Base-by-base conservation (phyloP, 2,113 vertebrate species). In the Poeciliopsis turrubarensis region DNA sequence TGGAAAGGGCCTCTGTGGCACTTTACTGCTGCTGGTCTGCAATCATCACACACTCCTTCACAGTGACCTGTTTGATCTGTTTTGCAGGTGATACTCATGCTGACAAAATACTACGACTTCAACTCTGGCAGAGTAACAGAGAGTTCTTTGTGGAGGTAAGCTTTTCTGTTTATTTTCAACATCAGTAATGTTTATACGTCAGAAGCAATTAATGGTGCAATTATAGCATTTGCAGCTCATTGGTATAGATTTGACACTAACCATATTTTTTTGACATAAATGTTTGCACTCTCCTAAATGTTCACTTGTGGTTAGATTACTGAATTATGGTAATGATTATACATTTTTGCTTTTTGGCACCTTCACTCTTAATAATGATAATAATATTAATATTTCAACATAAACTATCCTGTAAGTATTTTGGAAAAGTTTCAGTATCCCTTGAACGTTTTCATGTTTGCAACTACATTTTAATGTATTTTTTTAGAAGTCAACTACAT, bases 51-150 rank as follows among this genome's bases (percentile, higher is more conserved):
- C 25, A 8, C 26, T 47, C 44, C 54, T 68, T 51, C 1, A 26
- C 65, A 79, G 44, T 75, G 71, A 86, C 83, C 34, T 80, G 64
- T 89, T 77, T 89, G 61, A 84, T 90, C 30, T 92, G 94, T 91
- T 93, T 94, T 92, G 78, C 81, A 98, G 97, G 97, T 98, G 93
- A 98, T 98, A 92, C 95, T 98, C 89, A 98, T 98, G 95, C 92
- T 98, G 95, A 98, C 97, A 72, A 98, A 98, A 91, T 95, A 96
- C 81, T 98, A 96, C 57, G 97, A 98, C 94, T 97, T 97, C 94
- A 98, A 96, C 94, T 91, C 96, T 77, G 97, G 96, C 88, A 96
- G 96, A 93, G 96, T 98, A 86, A 98, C 97, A 0, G 97, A 98
- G 91, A 98, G 97, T 91, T 98, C 97, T 37, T 93, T 98, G 81